phyloP scores from a whole-genome alignment of 2,888 invertebrate genomes.

The Tetragonula carbonaria region DNA sequence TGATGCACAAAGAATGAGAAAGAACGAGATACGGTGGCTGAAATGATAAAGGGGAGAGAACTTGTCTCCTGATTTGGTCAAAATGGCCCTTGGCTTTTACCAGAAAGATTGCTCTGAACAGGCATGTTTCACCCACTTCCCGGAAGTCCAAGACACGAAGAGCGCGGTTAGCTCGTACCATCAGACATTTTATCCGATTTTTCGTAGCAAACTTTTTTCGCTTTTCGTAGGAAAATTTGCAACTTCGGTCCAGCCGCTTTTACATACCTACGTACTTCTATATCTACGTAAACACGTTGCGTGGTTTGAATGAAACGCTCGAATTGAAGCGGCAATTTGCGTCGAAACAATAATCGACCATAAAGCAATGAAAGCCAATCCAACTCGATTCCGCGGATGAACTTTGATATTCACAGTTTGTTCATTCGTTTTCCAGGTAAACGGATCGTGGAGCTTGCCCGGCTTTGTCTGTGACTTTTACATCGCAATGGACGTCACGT shows the following conservation, averaged over 20 bases:
- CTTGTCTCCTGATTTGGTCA: conserved; percentile 27
- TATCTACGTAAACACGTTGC: no score
- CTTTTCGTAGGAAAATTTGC: background rate
- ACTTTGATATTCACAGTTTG: conserved; percentile 34
- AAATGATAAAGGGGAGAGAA: conserved; percentile 31
- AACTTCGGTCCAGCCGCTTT: background rate
- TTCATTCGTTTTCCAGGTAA: conserved; percentile 88
- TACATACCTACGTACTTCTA: background rate
- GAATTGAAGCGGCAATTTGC: conserved; percentile 17
- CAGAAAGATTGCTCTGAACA: conserved; percentile 10
- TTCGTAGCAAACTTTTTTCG: background rate
- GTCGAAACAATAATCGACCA: background rate
- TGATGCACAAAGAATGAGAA: conserved; percentile 4
- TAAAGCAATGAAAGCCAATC: conserved; percentile 25
- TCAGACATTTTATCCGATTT: background rate
- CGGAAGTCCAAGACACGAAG: background rate
- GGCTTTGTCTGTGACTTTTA: conserved; percentile 97
- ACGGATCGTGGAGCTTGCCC: conserved; percentile 95
- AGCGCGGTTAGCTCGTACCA: background rate
- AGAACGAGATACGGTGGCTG: background rate
- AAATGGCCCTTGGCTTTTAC: conserved; percentile 30
- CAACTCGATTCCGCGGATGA: conserved; percentile 1
- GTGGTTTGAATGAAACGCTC: background rate
- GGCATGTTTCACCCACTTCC: background rate
- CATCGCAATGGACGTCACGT: conserved; percentile 98